Conservation (phyloP, 2,113 vertebrate species). For the Climacteris rufus region DNA sequence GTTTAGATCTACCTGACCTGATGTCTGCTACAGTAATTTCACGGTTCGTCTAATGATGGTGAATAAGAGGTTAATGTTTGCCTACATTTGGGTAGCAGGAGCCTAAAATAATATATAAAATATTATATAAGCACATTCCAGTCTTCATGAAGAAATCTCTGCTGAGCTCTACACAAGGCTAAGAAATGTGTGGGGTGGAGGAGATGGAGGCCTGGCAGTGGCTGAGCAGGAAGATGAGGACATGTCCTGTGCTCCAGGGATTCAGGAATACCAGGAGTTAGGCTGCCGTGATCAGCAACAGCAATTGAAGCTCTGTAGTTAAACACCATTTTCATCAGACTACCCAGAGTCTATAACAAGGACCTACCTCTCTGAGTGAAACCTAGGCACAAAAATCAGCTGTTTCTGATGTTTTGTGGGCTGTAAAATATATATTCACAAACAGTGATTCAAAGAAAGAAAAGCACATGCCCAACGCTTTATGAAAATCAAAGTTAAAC, state of each 20-base stretch:
- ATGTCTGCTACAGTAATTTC: neutral
- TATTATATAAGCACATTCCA: conserved; percentile 19
- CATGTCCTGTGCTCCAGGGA: neutral
- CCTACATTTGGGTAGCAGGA: neutral
- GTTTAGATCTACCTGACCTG: neutral
- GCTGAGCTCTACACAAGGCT: neutral
- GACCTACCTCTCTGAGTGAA: neutral
- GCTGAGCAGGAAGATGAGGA: neutral
- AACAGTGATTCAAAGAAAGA: neutral
- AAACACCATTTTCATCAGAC: neutral
- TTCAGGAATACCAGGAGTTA: neutral
- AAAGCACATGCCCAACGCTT: neutral
- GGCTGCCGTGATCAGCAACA: neutral
- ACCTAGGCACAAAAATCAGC: neutral
- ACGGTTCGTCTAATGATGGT: fast-evolving
- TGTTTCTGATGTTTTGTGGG: neutral
- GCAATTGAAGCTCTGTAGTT: neutral
- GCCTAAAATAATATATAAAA: conserved; percentile 44
- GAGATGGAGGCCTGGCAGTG: neutral
- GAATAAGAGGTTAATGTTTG: neutral
- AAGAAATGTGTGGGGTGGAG: neutral
- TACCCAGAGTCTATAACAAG: neutral
- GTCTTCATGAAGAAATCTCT: neutral
- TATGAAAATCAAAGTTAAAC: neutral
- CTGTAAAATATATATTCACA: neutral